Evolutionary conservation across 2,888 invertebrate genomes (phyloP).

Genomic region (Bugulina stolonifera): DNA sequence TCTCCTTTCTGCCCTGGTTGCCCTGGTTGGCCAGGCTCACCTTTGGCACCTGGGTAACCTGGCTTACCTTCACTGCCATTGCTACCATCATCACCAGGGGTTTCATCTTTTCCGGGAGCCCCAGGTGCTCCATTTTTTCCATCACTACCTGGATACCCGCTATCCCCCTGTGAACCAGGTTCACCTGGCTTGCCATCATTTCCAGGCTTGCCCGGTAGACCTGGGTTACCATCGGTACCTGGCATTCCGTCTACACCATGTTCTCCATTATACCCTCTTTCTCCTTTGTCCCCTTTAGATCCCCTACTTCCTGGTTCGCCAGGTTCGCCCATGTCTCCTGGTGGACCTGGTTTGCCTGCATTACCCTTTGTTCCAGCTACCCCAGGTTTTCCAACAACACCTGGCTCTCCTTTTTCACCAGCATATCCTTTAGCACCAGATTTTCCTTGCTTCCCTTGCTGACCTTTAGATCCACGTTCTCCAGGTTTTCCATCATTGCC

Average conservation of each 20-base stretch:
- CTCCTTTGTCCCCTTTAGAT: constrained; percentile 21
- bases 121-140: too few species aligned
- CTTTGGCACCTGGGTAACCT: too few species aligned
- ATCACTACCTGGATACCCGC: too few species aligned
- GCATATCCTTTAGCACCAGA: neutral
- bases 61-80: too few species aligned
- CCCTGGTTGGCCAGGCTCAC: constrained; percentile 24
- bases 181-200: constrained; percentile 25
- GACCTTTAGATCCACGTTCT: neutral
- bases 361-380: neutral
- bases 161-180: constrained; percentile 19
- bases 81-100: too few species aligned
- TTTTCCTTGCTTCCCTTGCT: neutral
- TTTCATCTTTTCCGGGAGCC: too few species aligned
- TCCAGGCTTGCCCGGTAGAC: constrained; percentile 19
- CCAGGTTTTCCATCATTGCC: neutral
- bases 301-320: constrained; percentile 27
- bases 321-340: constrained; percentile 25
- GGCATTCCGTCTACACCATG: constrained; percentile 15
- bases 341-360: constrained; percentile 24
- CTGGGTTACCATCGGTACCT: neutral
- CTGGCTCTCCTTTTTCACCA: neutral
- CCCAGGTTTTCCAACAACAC: neutral
- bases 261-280: constrained; percentile 24
- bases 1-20: constrained; percentile 23